Percentiles rank a stretch among this genome's conserved stretches.
These are phyloP conservation scores for Papilio machaon DNA, from an alignment of 1,140 invertebrate genomes.

Conservation along the genomic window DNA sequence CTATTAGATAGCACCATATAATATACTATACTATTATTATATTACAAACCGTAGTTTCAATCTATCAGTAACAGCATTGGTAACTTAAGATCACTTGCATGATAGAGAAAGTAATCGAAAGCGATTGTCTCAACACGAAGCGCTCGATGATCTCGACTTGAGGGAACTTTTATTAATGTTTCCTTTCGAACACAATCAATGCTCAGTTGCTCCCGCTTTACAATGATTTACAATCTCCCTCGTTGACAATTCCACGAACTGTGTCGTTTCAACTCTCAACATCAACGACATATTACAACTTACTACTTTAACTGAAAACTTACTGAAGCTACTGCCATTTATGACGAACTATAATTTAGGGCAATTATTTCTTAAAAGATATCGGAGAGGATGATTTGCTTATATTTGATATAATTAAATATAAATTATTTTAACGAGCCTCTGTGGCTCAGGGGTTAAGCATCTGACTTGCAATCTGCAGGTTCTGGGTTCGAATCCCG, in stretches of 20 bases:
- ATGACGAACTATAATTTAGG: no score
- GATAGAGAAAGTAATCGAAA: constrained; percentile 52
- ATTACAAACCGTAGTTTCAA: neutral
- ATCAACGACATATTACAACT: neutral
- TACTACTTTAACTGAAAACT: no score
- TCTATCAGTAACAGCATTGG: neutral
- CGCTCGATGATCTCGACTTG: constrained; percentile 50
- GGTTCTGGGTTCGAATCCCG: no score
- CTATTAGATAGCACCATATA: no score
- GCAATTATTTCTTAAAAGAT: neutral
- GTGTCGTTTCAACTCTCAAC: constrained; percentile 36
- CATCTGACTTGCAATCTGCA: no score
- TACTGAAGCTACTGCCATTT: no score
- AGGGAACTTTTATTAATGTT: constrained; percentile 63
- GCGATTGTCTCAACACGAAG: constrained; percentile 54
- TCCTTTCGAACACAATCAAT: constrained; percentile 57
- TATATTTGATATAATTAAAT: no score
- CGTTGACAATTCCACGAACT: constrained; percentile 48
- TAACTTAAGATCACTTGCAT: constrained; percentile 26
- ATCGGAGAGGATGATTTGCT: neutral
- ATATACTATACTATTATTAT: no score
- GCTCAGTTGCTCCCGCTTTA: constrained; percentile 35
- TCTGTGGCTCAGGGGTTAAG: no score
- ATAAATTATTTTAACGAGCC: no score
- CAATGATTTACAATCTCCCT: constrained; percentile 17